Conservation (phyloP, 2,888 invertebrate genomes). For the Oegoconia quadripuncta region DNA sequence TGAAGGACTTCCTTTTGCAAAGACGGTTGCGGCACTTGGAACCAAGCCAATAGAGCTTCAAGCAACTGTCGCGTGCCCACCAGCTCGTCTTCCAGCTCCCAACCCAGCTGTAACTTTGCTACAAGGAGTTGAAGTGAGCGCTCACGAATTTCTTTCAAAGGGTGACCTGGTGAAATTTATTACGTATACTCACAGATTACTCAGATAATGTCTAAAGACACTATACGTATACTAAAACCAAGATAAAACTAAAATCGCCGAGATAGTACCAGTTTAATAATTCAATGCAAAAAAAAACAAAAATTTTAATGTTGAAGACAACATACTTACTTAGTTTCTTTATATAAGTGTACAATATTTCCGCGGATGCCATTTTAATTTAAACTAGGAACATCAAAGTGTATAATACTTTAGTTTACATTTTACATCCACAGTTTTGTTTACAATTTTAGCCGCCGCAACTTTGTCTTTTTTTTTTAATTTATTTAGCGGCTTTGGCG, state of each 20-base stretch:
- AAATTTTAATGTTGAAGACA: too few relatives aligned
- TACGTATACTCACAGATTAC: too few relatives aligned
- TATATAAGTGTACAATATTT: constrained; percentile 43
- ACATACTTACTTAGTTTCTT: constrained; percentile 58
- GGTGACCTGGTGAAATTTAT: constrained; percentile 65
- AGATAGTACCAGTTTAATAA: too few relatives aligned
- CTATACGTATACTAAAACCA: too few relatives aligned
- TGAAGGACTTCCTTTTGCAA: constrained; percentile 78
- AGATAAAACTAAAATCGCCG: too few relatives aligned
- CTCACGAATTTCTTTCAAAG: constrained; percentile 77
- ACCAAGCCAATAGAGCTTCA: constrained; percentile 81
- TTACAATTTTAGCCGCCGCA: constrained; percentile 25
- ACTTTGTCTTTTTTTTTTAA: too few relatives aligned
- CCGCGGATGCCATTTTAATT: constrained; percentile 28
- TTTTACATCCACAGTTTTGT: too few relatives aligned
- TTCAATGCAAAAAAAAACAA: too few relatives aligned
- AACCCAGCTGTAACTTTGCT: constrained; percentile 82
- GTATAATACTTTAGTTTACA: not conserved
- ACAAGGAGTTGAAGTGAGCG: constrained; percentile 74
- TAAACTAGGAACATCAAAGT: constrained; percentile 8
- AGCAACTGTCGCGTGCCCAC: constrained; percentile 79
- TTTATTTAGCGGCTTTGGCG: too few relatives aligned
- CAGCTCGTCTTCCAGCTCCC: constrained; percentile 80
- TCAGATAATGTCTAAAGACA: too few relatives aligned
- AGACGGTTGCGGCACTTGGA: constrained; percentile 71